Base-by-base conservation (phyloP, 2,113 vertebrate species). In the Dromaius novaehollandiae region DNA sequence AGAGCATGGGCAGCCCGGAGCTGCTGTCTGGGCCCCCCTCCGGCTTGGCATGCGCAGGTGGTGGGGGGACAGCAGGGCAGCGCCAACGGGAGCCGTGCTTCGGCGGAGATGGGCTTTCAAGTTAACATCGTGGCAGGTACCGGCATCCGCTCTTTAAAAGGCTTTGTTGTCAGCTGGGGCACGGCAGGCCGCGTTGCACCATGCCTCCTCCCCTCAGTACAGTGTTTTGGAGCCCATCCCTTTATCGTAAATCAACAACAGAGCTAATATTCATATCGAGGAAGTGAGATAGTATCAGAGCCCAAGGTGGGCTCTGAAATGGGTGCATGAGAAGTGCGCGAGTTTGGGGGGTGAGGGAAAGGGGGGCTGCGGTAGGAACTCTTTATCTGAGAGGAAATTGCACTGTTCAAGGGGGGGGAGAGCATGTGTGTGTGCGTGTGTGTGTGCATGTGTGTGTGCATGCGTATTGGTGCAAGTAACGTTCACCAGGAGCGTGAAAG, bases 211-310 rank as follows among this genome's bases (percentile, higher is more conserved):
- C 70, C 75, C 82, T 10, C n/a, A 25, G 32, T 60, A 32, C 63
- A 55, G 92, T 34, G 51, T 75, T 97, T 96, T 81, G 97, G 96
- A 96, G 82, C 88, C 95, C 60, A 24, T 96, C 90, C 95, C 96
- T 96, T 82, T 93, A 86, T 94, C 91, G 22, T 38, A 63, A 4
- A 93, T 97, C 95, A 94, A 53, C 91, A 86, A 32, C 88, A 83
- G 77, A 81, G 79, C 90, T 73, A 88, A 89, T 91, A 87, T 74
- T 89, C 73, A 83, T 66, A 56, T 73, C 70, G 94, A 95, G 89
- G 95, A 92, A 97, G 55, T 64, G 38, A 96, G 97, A 98, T 98
- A 96, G 19, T 53, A 97, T 97, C 97, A 36, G 36, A 21, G 28
- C 14, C 80, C 88, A 73, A 87, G 90, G 92, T 93, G 91, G 94